Evolutionary conservation across 2,113 vertebrate species (phyloP).

Genomic region (Symphodus melops): DNA sequence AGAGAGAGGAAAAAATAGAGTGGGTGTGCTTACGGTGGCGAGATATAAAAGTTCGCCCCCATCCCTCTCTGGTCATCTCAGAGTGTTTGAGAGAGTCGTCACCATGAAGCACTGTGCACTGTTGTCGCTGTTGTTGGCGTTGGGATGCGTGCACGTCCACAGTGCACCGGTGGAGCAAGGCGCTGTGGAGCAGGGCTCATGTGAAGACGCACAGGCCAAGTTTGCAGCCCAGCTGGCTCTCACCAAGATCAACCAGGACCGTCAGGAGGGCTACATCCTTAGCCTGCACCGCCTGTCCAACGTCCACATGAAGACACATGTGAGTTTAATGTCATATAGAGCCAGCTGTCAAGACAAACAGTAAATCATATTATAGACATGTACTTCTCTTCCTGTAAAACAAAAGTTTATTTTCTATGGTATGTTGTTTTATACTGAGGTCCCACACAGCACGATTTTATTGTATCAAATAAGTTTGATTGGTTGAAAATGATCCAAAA

Average conservation of each 20-base stretch:
- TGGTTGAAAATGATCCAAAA: too few species aligned
- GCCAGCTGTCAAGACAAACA: too few species aligned
- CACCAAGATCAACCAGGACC: constrained; percentile 78
- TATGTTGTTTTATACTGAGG: too few species aligned
- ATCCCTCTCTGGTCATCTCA: constrained; percentile 17
- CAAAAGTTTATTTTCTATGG: too few species aligned
- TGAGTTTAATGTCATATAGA: constrained; percentile 59
- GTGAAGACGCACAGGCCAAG: constrained; percentile 45
- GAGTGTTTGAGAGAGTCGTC: constrained; percentile 9
- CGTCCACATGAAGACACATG: constrained; percentile 66
- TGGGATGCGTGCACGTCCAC: constrained; percentile 49
- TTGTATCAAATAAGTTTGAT: too few species aligned
- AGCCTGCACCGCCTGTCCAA: constrained; percentile 73
- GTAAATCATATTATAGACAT: too few species aligned
- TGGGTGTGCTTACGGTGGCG: not conserved
- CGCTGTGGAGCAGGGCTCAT: constrained; percentile 51
- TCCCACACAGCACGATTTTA: too few species aligned
- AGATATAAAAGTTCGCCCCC: constrained; percentile 44
- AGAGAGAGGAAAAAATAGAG: not conserved
- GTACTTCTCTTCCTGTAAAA: too few species aligned
- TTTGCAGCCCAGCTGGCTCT: constrained; percentile 70
- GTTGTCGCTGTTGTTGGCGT: constrained; percentile 56
- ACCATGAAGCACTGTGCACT: constrained; percentile 72
- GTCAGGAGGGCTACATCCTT: constrained; percentile 77
- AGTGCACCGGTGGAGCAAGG: constrained; percentile 52